These are phyloP conservation scores for Chitala chitala DNA, from an alignment of 2,113 vertebrate genomes.

Conservation along the genomic window DNA sequence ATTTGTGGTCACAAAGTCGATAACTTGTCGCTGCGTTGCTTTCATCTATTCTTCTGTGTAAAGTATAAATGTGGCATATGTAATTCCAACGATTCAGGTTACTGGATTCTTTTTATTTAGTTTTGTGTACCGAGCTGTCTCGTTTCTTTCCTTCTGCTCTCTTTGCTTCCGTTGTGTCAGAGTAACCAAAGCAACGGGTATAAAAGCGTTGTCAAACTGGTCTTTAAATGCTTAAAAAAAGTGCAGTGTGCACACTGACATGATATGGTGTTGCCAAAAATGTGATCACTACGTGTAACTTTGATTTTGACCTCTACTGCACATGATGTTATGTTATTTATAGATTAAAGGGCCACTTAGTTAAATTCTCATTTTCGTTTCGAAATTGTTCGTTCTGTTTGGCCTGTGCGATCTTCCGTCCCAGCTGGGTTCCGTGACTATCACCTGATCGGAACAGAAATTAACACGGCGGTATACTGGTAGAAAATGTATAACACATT, in stretches of 20 bases:
- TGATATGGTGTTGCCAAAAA: too few relatives aligned
- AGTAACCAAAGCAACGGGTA: constrained; percentile 41
- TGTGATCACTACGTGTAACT: too few relatives aligned
- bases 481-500: background rate
- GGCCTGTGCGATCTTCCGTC: constrained; percentile 41
- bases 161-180: background rate
- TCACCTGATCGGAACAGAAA: constrained; percentile 57
- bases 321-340: background rate
- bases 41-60: too few relatives aligned
- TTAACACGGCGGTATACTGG: background rate
- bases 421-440: constrained; percentile 36
- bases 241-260: too few relatives aligned
- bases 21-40: too few relatives aligned
- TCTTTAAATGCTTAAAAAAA: too few relatives aligned
- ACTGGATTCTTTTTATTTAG: too few relatives aligned
- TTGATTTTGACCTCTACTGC: too few relatives aligned
- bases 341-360: background rate
- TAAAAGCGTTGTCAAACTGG: background rate
- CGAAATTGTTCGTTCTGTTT: constrained; percentile 8
- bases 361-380: background rate
- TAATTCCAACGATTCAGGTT: too few relatives aligned
- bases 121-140: too few relatives aligned
- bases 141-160: background rate
- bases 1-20: too few relatives aligned
- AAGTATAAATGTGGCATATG: too few relatives aligned